phyloP scores from a whole-genome alignment of 2,888 invertebrate species.

The Synanthedon myopaeformis region DNA sequence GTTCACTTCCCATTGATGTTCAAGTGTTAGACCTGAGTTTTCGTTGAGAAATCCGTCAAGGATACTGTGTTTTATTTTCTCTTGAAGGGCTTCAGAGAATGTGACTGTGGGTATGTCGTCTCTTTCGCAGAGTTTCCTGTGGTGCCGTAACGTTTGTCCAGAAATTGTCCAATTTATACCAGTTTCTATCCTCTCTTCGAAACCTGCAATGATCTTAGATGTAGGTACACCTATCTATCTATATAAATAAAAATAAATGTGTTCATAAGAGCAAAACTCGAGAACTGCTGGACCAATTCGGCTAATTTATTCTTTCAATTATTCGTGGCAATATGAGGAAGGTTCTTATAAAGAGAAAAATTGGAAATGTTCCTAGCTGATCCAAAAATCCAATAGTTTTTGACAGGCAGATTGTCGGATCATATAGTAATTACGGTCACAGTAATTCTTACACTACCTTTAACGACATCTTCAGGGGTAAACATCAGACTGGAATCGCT shows the following conservation, averaged over 20 bases:
- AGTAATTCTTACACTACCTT: slow-evolving; percentile 23
- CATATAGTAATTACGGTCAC: not conserved
- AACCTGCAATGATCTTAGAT: slow-evolving; percentile 26
- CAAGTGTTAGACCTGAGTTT: slow-evolving; percentile 28
- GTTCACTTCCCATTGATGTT: slow-evolving; percentile 43
- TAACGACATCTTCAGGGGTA: slow-evolving; percentile 35
- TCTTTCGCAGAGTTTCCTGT: slow-evolving; percentile 26
- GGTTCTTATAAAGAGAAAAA: no score
- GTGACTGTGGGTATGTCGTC: slow-evolving; percentile 19
- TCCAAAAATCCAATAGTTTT: no score
- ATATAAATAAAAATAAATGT: not conserved
- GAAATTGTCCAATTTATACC: slow-evolving; percentile 44
- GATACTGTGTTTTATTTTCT: slow-evolving; percentile 41
- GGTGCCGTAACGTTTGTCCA: slow-evolving; percentile 32
- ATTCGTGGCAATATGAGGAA: not conserved
- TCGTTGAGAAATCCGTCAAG: slow-evolving; percentile 37
- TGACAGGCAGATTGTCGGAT: no score
- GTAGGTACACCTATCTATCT: not conserved
- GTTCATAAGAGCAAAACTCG: no score
- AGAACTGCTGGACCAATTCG: no score
- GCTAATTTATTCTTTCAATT: not conserved
- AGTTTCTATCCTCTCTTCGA: slow-evolving; percentile 41
- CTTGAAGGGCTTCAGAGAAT: slow-evolving; percentile 38
- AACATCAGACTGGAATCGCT: slow-evolving; percentile 43
- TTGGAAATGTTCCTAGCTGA: not conserved